Base-by-base conservation (phyloP, 2,888 invertebrate genomes). In the Halictus ligatus region DNA sequence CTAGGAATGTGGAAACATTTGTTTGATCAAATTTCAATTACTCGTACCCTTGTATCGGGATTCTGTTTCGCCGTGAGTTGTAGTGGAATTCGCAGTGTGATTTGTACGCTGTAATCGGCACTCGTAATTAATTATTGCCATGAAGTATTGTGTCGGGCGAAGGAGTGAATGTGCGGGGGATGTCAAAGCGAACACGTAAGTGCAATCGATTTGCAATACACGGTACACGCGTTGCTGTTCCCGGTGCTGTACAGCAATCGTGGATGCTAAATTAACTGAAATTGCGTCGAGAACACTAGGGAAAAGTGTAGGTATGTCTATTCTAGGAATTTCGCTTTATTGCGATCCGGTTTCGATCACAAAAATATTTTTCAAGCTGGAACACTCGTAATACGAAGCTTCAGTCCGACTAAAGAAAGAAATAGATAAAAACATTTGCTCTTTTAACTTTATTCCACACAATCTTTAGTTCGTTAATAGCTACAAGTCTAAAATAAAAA, bases 121-220 rank as follows among this genome's bases (percentile, higher is more conserved):
- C 92, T 92, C 93, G 93, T 91, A 94, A 94, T 94, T 93, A 94
- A 94, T 94, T 92, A 92, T 89, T 90, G 90, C 91, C 89, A 90
- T 91, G 90, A 90, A 89, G 91, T 91, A 92, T 93, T 93, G 92
- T 93, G 92, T 89, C 90, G 89, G 89, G 86, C 85, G 82, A 79
- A 84, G 86, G 87, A 83, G 84, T 73, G 76, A 85, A 72, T 83
- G 81, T 80, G 69, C 84, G 83, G 35, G 84, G 86, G 79, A 88
- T 88, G 89, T 89, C 88, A 86, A 88, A 89, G 89, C 78, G 90
- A 78, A 69, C 88, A 90, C 85, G 89, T 88, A 88, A 88, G 90
- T 87, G 85, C 92, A 89, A 93, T 94, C 94, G 93, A 93, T 94
- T 92, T 85, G 90, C 92, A 91, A 94, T 94, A 93, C 94, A 94